These are phyloP conservation scores for Chrysoperla carnea DNA, from an alignment of 1,140 invertebrate species.

Conservation along the genomic window DNA sequence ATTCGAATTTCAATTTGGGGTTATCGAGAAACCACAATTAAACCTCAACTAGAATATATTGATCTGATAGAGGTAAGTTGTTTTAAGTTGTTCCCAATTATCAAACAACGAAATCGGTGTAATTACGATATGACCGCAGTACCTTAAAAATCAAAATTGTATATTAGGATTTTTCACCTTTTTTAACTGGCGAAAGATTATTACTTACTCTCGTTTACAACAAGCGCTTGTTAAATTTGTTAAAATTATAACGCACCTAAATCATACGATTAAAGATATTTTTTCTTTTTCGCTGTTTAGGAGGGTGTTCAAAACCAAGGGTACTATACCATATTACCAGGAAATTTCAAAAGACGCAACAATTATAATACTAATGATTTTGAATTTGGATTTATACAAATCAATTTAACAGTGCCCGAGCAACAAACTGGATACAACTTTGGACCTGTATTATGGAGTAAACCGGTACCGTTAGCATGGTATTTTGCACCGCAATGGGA, in stretches of 20 bases:
- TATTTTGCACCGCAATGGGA: constrained; percentile 84
- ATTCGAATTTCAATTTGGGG: constrained; percentile 72
- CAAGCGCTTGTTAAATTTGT: too few relatives aligned
- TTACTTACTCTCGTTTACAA: too few relatives aligned
- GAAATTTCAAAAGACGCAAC: constrained; percentile 41
- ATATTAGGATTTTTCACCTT: too few relatives aligned
- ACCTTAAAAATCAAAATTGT: too few relatives aligned
- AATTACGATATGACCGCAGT: too few relatives aligned
- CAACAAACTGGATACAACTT: constrained; percentile 41
- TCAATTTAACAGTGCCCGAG: constrained; percentile 71
- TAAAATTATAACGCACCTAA: too few relatives aligned
- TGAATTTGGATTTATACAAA: constrained; percentile 78
- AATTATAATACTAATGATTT: constrained; percentile 50
- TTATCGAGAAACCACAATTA: constrained; percentile 65
- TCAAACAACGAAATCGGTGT: too few relatives aligned
- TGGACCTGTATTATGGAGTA: constrained; percentile 73
- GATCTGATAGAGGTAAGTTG: constrained; percentile 26
- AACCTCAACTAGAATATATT: constrained; percentile 44
- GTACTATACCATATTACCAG: constrained; percentile 44
- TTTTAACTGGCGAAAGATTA: too few relatives aligned
- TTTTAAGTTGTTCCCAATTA: neutral
- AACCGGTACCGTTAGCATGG: constrained; percentile 81
- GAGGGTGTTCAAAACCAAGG: constrained; percentile 41
- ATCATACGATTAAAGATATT: too few relatives aligned
- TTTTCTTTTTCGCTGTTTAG: constrained; percentile 35